A percentile compares a stretch with the other conserved stretches of the same genome.
Conservation (phyloP, 2,888 invertebrate genomes). For the Automeris io region DNA sequence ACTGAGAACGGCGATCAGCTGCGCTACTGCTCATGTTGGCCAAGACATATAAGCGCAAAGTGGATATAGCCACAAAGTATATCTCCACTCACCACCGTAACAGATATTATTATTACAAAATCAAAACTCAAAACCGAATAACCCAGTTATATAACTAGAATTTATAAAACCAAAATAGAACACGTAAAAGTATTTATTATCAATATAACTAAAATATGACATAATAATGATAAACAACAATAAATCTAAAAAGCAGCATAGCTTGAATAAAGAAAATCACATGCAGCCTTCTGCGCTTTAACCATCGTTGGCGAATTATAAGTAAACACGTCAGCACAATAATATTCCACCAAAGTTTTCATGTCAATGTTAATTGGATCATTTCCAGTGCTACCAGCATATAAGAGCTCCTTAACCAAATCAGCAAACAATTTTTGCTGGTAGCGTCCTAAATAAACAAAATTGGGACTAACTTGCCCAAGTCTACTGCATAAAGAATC, state of each 20-base stretch:
- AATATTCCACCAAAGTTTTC: slow-evolving; percentile 47
- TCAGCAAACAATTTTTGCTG: slow-evolving; percentile 41
- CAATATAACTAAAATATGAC: no score
- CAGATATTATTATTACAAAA: not conserved
- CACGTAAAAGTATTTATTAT: no score
- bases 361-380: slow-evolving; percentile 36
- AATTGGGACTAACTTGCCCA: slow-evolving; percentile 55
- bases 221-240: slow-evolving; percentile 6
- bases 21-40: no score
- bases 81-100: no score
- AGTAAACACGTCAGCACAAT: slow-evolving; percentile 56
- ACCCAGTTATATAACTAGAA: no score
- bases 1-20: no score
- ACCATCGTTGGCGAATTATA: slow-evolving; percentile 60
- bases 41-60: no score
- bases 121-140: no score
- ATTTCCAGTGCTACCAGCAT: not conserved
- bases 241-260: slow-evolving; percentile 28
- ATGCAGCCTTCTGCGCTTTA: slow-evolving; percentile 45
- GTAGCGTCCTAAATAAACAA: slow-evolving; percentile 34
- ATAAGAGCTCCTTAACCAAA: slow-evolving; percentile 24
- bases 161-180: no score
- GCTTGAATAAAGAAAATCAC: slow-evolving; percentile 22
- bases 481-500: slow-evolving; percentile 38
- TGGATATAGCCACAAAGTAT: no score